Percentiles rank a stretch among this genome's conserved stretches.
These are phyloP conservation scores for Riparia riparia DNA, from an alignment of 2,113 vertebrate species.

Conservation along the genomic window DNA sequence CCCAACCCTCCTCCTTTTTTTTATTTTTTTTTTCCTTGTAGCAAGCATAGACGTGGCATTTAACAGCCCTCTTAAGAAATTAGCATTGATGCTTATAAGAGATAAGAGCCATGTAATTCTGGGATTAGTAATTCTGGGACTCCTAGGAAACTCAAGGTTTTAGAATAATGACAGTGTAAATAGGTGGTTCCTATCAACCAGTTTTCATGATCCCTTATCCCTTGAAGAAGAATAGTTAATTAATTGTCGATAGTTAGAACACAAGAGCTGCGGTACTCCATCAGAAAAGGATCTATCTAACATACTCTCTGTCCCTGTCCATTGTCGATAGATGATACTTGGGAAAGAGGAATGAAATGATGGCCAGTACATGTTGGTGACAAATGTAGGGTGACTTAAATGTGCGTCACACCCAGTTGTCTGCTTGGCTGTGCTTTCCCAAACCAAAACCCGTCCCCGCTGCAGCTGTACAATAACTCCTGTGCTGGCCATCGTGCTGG, in stretches of 20 bases:
- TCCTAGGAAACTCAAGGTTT: neutral
- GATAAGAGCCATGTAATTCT: neutral
- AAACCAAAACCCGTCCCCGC: accelerated
- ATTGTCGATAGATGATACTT: neutral
- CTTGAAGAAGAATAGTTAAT: neutral
- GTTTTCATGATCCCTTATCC: neutral
- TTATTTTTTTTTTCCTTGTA: neutral
- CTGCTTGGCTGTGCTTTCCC: neutral
- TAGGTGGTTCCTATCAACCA: neutral
- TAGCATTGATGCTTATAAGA: neutral
- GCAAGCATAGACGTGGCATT: neutral
- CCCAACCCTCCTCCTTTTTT: neutral
- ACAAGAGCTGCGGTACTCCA: neutral
- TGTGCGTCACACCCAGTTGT: neutral
- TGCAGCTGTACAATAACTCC: neutral
- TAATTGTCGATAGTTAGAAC: neutral
- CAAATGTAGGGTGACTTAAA: neutral
- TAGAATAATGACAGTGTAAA: neutral
- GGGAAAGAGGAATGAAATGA: neutral
- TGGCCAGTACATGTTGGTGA: neutral
- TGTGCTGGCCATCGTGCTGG: neutral
- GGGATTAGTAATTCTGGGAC: neutral
- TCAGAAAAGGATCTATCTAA: neutral
- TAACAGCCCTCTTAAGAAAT: neutral
- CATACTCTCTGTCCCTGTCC: neutral